Evolutionary conservation across 2,113 vertebrate genomes (phyloP), one percentile per base, ranked within the genome.

Genomic region (Dicerorhinus sumatrensis): DNA sequence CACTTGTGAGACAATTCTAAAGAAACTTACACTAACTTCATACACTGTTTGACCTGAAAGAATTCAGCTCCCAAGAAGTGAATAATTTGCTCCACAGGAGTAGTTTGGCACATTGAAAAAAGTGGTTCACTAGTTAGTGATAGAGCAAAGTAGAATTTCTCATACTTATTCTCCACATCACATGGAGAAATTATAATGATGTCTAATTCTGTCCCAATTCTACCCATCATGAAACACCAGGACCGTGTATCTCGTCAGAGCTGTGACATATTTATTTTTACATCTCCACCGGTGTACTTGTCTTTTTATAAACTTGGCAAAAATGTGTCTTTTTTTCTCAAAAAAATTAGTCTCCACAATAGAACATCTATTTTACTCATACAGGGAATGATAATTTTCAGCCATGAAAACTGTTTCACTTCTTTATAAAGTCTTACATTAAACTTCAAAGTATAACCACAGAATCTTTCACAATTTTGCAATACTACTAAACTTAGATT

Each of bases 381-480:
- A 56, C n/a, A 83, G 51, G 54, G 70, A 80, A 58, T 81, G 65
- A 27, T 72, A 46, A 51, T 86, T 82, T 92, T 96, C 48, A 72
- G n/a, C 12, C 36, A 51, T 63, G 39, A 85, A 97, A 97, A 85
- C 17, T 33, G 8, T 86, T 88, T 95, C 33, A 58, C 29, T 94
- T 96, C 75, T 84, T 95, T 81, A 33, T 70, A 91, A 94, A 92
- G 67, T 89, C 73, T 95, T 83, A 79, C 39, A 94, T 88, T 80
- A 85, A 96, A 96, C 65, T 95, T 97, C 91, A 88, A 95, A 97
- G 77, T 36, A 48, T 84, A 91, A 93, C 89, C 91, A 89, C 94
- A 97, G 39, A 86, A 80, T 87, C 65, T 83, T 92, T 94, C 69
- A 86, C 81, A 83, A 96, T 92, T 94, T 87, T 84, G 39, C 31